Conservation (phyloP, 2,797 vertebrate species). For the Enteromius viviparus region DNA sequence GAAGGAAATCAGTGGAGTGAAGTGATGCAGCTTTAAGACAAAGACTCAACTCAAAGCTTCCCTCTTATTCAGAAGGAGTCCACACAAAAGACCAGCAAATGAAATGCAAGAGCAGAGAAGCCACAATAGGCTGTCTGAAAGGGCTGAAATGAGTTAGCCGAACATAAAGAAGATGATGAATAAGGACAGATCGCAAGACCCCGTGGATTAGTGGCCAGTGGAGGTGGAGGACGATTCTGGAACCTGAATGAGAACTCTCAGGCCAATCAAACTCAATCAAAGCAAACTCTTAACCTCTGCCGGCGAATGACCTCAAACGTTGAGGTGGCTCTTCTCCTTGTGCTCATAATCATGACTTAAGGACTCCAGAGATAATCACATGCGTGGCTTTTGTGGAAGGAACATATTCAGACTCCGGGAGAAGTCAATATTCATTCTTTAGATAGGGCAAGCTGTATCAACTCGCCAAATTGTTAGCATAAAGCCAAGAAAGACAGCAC, state of each 20-base stretch:
- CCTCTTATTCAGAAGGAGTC: constrained; percentile 69
- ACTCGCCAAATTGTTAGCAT: not conserved
- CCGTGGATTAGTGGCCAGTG: constrained; percentile 52
- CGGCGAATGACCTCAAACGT: constrained; percentile 51
- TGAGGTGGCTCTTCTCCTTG: constrained; percentile 60
- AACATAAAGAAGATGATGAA: constrained; percentile 71
- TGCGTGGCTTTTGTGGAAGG: not conserved
- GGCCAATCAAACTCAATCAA: constrained; percentile 67
- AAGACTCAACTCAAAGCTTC: constrained; percentile 70
- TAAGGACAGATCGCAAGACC: constrained; percentile 63
- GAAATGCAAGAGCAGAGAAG: constrained; percentile 71
- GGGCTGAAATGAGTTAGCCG: constrained; percentile 70
- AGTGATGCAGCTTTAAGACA: constrained; percentile 70
- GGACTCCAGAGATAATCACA: constrained; percentile 54
- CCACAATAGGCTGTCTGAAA: constrained; percentile 73
- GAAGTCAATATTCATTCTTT: not conserved
- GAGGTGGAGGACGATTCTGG: constrained; percentile 63
- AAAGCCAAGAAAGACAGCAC: too few relatives aligned
- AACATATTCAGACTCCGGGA: not conserved
- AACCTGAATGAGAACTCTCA: constrained; percentile 71
- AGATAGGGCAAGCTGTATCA: not conserved
- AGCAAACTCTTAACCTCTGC: constrained; percentile 65
- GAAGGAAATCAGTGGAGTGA: constrained; percentile 67
- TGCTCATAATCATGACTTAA: constrained; percentile 67
- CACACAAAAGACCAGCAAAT: constrained; percentile 74